Conservation (phyloP, 1,140 invertebrate species). For the Caenorhabditis latens region DNA sequence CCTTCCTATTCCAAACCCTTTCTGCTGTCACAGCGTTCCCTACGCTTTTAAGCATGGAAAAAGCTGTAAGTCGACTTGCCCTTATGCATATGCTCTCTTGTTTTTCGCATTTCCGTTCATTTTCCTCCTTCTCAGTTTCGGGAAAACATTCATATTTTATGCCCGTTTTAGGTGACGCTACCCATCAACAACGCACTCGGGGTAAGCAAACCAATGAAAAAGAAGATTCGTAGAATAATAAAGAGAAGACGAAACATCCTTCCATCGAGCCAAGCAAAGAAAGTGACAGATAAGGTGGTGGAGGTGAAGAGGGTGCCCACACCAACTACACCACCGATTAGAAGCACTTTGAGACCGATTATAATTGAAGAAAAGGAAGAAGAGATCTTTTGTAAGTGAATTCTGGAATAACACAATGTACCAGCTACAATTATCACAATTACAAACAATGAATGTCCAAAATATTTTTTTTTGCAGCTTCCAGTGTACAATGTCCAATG, state of each 20-base stretch:
- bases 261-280: not conserved
- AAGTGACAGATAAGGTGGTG: not conserved
- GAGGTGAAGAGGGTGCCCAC: conserved; percentile 17
- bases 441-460: not conserved
- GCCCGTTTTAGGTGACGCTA: conserved; percentile 41
- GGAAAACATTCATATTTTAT: conserved; percentile 18
- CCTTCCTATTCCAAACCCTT: not conserved
- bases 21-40: conserved; percentile 15
- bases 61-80: conserved; percentile 14
- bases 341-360: conserved; percentile 20
- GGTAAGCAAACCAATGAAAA: conserved; percentile 35
- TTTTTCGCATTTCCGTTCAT: not conserved
- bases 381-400: not conserved
- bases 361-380: conserved; percentile 24
- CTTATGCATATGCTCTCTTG: conserved; percentile 19
- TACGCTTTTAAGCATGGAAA: conserved; percentile 22
- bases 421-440: not conserved
- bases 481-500: conserved; percentile 38
- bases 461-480: not conserved
- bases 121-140: not conserved
- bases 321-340: not conserved
- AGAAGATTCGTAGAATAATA: conserved; percentile 35
- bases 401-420: too few species aligned
- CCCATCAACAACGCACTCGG: conserved; percentile 36
- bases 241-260: conserved; percentile 26